Base-by-base conservation (phyloP, 1,140 invertebrate genomes). In the Chionoecetes opilio region DNA sequence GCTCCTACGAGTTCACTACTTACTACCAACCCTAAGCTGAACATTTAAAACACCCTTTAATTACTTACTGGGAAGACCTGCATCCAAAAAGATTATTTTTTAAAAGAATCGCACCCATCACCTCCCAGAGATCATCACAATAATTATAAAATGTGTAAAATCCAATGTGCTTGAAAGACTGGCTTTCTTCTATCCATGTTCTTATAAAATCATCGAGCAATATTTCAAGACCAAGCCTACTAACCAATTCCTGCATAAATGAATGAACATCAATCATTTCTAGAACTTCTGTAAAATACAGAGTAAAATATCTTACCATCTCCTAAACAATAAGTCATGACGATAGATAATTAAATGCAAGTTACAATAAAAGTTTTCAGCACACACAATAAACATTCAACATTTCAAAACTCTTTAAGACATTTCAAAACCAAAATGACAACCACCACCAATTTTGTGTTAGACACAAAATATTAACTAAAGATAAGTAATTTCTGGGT, bases 401-500 rank as follows among this genome's bases (percentile, higher is more conserved):
- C 21, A 87, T 17, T 3, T 26, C 17, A 34, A 87, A 87, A 37
- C 34, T 87, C 2, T 53, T n/a, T 8, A 87, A 87, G n/a, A 87
- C 32, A 86, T 86, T 8, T 84, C n/a, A n/a, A 84, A 87, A 87
- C 85, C 34, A 87, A 87, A 87, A 87, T 87, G 21, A 87, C 21
- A 38, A 92, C 6, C 29, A 38, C 82, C 75, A 82, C 29, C 91
- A 92, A 14, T 92, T 92, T 92, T 92, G 91, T 92, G 91, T 29
- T 29, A 0, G 38, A n/a, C 91, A 92, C 91, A 92, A 92, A 92
- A 82, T 82, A 92, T 37, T 84, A 92, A 75, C 35, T n/a, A 41
- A 84, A 82, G 26, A 32, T 82, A 91, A 91, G 5, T 38, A 84
- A 41, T 35, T 82, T 21, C n/a, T 92, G 90, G 0, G 17, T 32